These are phyloP conservation scores for Meda fulgida DNA, from an alignment of 2,797 vertebrate genomes.

Conservation along the genomic window DNA sequence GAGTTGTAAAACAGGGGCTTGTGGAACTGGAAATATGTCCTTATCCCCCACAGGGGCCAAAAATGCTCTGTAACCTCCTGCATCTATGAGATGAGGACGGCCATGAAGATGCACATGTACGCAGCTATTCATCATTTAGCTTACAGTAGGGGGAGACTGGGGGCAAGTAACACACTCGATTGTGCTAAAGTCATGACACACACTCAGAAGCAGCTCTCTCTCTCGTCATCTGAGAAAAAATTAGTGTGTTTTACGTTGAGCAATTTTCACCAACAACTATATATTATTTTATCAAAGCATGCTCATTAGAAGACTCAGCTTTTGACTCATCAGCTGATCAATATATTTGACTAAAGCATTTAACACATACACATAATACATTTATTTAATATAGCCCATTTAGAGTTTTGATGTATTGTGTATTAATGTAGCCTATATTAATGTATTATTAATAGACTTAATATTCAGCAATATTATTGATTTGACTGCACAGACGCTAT, in stretches of 20 bases:
- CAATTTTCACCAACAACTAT: not conserved
- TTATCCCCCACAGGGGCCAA: slow-evolving; percentile 1
- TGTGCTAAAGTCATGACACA: not conserved
- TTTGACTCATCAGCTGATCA: too few species aligned
- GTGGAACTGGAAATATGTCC: slow-evolving; percentile 31
- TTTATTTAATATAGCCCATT: too few species aligned
- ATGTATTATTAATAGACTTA: too few species aligned
- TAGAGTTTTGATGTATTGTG: too few species aligned
- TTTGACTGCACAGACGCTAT: too few species aligned
- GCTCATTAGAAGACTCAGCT: not conserved
- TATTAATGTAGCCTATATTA: too few species aligned
- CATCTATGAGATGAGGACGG: not conserved
- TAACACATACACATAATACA: too few species aligned
- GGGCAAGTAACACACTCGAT: not conserved
- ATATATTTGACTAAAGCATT: too few species aligned
- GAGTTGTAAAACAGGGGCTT: slow-evolving; percentile 38
- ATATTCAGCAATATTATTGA: too few species aligned
- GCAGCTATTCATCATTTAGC: not conserved
- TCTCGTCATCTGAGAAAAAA: not conserved
- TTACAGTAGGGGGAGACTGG: not conserved
- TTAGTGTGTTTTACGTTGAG: not conserved
- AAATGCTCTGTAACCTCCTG: slow-evolving; percentile 1
- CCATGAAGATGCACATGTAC: not conserved
- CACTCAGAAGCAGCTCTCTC: not conserved
- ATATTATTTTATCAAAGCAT: not conserved